Evolutionary conservation across 2,888 invertebrate species (phyloP).

Genomic region (Mylabris sibirica): DNA sequence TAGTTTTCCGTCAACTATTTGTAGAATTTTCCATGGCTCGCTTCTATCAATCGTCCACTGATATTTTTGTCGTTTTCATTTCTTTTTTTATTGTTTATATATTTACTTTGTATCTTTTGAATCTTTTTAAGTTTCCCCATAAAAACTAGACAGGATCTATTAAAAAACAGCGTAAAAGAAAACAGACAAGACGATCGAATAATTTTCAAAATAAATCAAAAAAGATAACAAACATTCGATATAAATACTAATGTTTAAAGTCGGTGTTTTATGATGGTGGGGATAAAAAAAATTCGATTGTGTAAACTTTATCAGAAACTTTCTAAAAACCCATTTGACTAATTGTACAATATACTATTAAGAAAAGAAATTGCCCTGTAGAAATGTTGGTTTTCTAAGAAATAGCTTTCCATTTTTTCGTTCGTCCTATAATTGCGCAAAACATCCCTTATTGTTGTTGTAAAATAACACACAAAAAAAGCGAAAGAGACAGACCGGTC

Average conservation of each 20-base stretch:
- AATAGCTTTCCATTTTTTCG: not conserved
- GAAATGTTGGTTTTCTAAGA: not conserved
- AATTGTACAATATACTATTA: constrained; percentile 3
- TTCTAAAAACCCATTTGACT: constrained; percentile 1
- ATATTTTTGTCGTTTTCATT: not conserved
- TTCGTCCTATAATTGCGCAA: not conserved
- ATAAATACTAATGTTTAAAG: not conserved
- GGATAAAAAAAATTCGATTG: not conserved
- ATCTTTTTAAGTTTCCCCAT: constrained; percentile 5
- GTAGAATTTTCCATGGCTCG: not conserved
- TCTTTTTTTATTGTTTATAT: not conserved
- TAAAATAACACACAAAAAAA: not conserved
- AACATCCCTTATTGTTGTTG: constrained; percentile 5
- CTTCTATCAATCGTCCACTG: not conserved
- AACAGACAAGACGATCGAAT: not conserved
- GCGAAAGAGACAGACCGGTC: not conserved
- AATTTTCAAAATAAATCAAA: constrained; percentile 3
- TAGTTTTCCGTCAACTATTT: not conserved
- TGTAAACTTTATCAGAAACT: not conserved
- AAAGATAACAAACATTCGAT: not conserved
- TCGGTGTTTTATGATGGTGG: too few relatives aligned
- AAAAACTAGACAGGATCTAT: not conserved
- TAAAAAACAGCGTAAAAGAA: not conserved
- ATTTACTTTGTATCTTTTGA: not conserved
- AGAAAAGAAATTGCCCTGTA: not conserved